Evolutionary conservation across 2,888 invertebrate species (phyloP), one percentile per base, ranked within the genome.

Genomic region (Pseudanteris insignis): DNA sequence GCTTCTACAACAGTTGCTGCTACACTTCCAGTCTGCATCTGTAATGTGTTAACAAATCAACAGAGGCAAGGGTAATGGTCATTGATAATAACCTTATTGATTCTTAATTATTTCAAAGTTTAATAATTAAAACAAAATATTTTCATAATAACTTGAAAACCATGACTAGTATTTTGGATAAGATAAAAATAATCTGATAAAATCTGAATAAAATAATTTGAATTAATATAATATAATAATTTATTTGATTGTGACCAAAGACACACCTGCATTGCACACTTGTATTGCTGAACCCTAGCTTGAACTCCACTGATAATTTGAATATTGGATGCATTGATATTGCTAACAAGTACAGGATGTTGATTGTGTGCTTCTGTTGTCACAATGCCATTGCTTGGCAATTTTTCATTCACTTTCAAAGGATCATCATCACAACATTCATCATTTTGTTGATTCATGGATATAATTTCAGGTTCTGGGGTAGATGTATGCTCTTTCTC

Each of bases 251-350:
- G 6, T 4, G 6, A 18, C 3, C 18, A 3, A 18, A 26, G 8
- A 28, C 8, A 29, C 4, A 81, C 81, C 80, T 81, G 81, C 78
- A 81, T 79, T 53, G 81, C 80, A 72, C 81, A 81, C 71, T 81
- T 81, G 65, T 81, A 81, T 61, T 81, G 81, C 61, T 81, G 81
- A 26, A 81, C 80, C 54, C 81, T 72, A 3, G 79, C 76, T 58
- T 79, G 78, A 5, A 79, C 78, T 7, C 78, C 79, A 30, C 78
- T 78, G 32, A 82, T 80, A 38, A 82, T 81, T 70, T 82, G 82
- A 53, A 82, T 80, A 46, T 81, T 81, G 1, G 81, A 75, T 7
- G 78, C 70, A 64, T 78, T 79, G 13, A 79, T 70, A 29, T 78
- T 79, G 50, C 75, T 74, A 33, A 80, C 77, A 30, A 80, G 75